Evolutionary conservation across 2,113 vertebrate genomes (phyloP), one percentile per base, ranked within the genome.

Genomic region (Siphamia tubifer): DNA sequence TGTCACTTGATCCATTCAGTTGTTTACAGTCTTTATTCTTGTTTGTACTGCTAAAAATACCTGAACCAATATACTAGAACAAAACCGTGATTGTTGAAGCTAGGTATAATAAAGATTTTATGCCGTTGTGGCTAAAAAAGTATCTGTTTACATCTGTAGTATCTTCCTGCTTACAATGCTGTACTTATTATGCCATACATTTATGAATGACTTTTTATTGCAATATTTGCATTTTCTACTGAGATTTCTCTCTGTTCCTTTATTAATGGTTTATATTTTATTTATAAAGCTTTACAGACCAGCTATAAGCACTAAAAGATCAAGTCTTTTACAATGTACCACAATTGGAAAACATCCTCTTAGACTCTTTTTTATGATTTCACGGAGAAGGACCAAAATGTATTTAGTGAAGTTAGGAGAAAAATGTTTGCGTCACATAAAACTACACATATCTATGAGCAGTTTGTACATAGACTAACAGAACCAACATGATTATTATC

Each of bases 1-100:
- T 62, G 53, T 71, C 27, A 16, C 36, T 75, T 57, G 55, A 82
- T 76, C 70, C 2, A 78, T 68, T 68, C 38, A 42, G 57, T 68
- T 68, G 58, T 74, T 82, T 69, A 65, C 68, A 52, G 47, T 61
- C 35, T 56, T 68, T 52, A 36, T 57, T 63, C 45, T 32, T 61
- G 5, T 49, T 63, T 69, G 52, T 56, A 44, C 3, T 31, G 36
- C 27, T 58, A 31, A 10, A 52, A 54, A 19, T 25, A 61, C 43
- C 11, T 64, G 51, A 51, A 64, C 19, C 39, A 13, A 6, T 49
- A 28, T 47, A 2, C 32, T 1, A 9, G n/a, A n/a, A n/a, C n/a
- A n/a, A n/a, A n/a, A n/a, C n/a, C n/a, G n/a, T n/a, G n/a, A n/a
- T n/a, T n/a, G n/a, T n/a, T n/a, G n/a, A n/a, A n/a, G n/a, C n/a